A percentile compares a stretch with the other conserved stretches of the same genome.
Conservation (phyloP, 2,797 vertebrate species). For the Heliangelus exortis region DNA sequence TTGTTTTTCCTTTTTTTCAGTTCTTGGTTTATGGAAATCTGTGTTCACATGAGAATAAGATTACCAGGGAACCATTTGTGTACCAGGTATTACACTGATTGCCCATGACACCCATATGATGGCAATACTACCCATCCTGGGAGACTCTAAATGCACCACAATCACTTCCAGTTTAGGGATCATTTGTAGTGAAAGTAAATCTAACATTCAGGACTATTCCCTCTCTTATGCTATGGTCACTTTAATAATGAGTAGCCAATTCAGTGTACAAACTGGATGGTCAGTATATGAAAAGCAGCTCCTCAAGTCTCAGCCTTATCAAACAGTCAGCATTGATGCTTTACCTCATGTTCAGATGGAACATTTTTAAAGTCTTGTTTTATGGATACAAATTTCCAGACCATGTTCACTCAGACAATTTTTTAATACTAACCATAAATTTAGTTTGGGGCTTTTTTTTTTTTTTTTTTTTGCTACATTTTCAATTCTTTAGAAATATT, state of each 20-base stretch:
- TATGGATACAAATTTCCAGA: neutral
- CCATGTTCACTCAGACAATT: neutral
- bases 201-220: neutral
- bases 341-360: neutral
- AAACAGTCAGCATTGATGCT: neutral
- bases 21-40: constrained; percentile 15
- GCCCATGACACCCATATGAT: neutral
- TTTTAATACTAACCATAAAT: neutral
- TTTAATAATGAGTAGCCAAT: neutral
- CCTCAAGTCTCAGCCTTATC: neutral
- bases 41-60: neutral
- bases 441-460: neutral
- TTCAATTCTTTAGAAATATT: constrained; percentile 12
- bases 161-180: neutral
- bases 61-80: constrained; percentile 2
- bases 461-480: neutral
- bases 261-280: neutral
- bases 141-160: neutral
- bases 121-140: neutral
- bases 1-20: constrained; percentile 2
- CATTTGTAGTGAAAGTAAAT: neutral
- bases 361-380: neutral
- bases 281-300: neutral
- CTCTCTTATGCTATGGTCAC: neutral
- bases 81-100: constrained; percentile 23